phyloP scores from a whole-genome alignment of 1,140 invertebrate species.

The Glossosoma conforme region DNA sequence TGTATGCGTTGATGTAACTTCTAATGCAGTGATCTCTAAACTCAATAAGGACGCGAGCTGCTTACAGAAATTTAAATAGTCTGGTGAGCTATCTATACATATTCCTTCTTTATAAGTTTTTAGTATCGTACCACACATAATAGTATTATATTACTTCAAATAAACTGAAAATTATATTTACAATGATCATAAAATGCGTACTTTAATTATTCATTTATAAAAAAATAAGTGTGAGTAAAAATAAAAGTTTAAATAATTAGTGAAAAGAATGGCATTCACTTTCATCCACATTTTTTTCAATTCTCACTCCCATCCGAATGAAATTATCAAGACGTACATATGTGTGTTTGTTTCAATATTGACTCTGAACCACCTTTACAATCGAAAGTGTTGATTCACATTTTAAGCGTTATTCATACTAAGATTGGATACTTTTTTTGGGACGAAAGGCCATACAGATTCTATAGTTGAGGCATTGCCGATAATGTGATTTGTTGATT shows the following conservation, averaged over 20 bases:
- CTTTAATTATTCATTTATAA: constrained; percentile 4
- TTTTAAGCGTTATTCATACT: too few species aligned
- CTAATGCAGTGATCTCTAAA: background rate
- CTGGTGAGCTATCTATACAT: background rate
- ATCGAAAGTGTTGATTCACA: too few species aligned
- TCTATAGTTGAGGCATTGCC: constrained; percentile 1
- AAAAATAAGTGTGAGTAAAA: constrained; percentile 2
- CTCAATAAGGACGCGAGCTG: background rate
- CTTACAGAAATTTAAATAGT: constrained; percentile 1
- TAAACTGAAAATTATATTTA: background rate
- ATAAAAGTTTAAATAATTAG: too few species aligned
- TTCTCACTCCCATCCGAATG: constrained; percentile 2
- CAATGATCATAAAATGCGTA: background rate
- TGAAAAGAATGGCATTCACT: constrained; percentile 4
- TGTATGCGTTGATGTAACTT: too few species aligned
- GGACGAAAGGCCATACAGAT: constrained; percentile 6
- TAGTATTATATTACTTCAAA: constrained; percentile 4
- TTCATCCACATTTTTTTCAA: constrained; percentile 1
- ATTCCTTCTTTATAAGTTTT: constrained; percentile 1
- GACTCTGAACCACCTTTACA: too few species aligned
- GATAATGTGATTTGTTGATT: too few species aligned
- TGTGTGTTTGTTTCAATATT: background rate
- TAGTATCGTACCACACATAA: constrained; percentile 1
- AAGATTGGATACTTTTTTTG: constrained; percentile 6
- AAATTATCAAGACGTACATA: constrained; percentile 1